phyloP scores from a whole-genome alignment of 2,888 invertebrate genomes.

The Stratiomys singularior region DNA sequence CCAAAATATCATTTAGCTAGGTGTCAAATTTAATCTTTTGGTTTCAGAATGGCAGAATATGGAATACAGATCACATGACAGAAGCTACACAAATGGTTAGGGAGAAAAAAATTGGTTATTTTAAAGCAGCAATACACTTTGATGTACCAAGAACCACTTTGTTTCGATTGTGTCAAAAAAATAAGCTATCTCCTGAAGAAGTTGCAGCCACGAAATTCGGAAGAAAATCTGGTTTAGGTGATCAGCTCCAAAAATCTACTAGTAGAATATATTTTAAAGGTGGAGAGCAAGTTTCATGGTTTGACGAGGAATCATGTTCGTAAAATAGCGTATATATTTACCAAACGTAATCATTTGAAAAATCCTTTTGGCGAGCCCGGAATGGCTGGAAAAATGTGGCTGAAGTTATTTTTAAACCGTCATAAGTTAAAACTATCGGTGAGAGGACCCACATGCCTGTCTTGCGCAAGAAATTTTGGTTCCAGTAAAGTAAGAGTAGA shows the following conservation, averaged over 20 bases:
- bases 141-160: conserved; percentile 1
- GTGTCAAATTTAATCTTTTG: too few species aligned
- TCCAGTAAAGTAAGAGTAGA: background rate
- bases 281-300: conserved; percentile 4
- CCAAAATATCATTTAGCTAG: too few species aligned
- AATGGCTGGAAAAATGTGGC: background rate
- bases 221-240: background rate
- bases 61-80: background rate
- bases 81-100: background rate
- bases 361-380: background rate
- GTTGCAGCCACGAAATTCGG: background rate
- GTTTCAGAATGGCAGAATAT: too few species aligned
- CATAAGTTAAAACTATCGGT: background rate
- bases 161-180: conserved; percentile 5
- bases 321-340: background rate
- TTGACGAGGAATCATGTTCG: background rate
- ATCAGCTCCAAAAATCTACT: background rate
- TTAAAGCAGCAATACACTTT: background rate
- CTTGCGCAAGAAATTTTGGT: background rate
- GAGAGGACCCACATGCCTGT: background rate
- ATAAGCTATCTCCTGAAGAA: background rate
- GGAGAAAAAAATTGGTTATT: background rate
- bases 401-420: too few species aligned
- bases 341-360: background rate
- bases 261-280: background rate